Base-by-base conservation (phyloP, 2,888 invertebrate genomes). In the Linnaemya vulpina region DNA sequence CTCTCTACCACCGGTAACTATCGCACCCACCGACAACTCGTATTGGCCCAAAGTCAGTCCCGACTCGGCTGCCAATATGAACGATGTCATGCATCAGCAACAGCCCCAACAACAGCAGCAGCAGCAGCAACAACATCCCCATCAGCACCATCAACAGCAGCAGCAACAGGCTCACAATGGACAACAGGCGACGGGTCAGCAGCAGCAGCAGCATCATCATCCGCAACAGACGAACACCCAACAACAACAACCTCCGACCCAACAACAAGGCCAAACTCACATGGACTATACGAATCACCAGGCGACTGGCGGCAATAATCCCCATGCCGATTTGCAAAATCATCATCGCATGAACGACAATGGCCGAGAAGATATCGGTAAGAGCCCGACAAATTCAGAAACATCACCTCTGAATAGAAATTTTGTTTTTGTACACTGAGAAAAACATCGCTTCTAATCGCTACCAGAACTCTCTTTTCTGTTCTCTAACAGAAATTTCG, bases 41-140 rank as follows among this genome's bases (percentile, higher is more conserved):
- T 96, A 96, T 92, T 97, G 97, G 97, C 96, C 97, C 9, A 97
- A 97, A 92, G 96, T 97, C 83, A 96, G 96, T 90, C 96, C 96
- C 0, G 96, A 96, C 89, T 95, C 96, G 46, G 95, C 94, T 17
- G 95, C 94, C 11, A 94, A 94, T 92, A 88, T 92, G 77, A 94
- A 94, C 60, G 95, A 94, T 86, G 93, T 95, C 88, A 92, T 95
- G 93, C 93, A 96, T 94, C 93, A 94, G 92, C 92, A 95, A 89
- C 93, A 96, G 93, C 94, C 91, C 90, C 91, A 91, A 30, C 91
- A 91, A 93, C 90, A 90, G 0, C 94, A 90, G 1, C 94, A 95
- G 77, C 95, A 94, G 85, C 92, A 94, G 90, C 91, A 94, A 87
- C 93, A 96, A 92, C 94, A 90, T 88, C 91, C 90, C 93, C 65